These are phyloP conservation scores for Poeciliopsis prolifica DNA, from an alignment of 2,113 vertebrate genomes.

Conservation along the genomic window DNA sequence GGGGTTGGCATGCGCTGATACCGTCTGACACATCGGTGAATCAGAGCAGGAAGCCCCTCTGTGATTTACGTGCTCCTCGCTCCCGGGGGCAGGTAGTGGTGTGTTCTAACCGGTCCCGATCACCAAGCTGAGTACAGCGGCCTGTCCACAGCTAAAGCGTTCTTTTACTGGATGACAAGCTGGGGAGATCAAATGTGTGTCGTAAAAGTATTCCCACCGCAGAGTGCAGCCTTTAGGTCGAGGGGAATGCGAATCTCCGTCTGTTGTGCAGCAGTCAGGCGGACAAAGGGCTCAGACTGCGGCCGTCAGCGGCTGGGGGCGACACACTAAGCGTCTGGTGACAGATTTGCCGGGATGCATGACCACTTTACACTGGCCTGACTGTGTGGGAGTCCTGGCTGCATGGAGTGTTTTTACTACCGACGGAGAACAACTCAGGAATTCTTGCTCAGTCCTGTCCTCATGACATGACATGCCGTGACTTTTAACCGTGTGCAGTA, in stretches of 20 bases:
- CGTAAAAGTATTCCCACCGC: slow-evolving; percentile 39
- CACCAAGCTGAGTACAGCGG: slow-evolving; percentile 21
- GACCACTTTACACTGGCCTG: slow-evolving; percentile 73
- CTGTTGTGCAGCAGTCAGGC: slow-evolving; percentile 54
- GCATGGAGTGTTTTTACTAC: slow-evolving; percentile 76
- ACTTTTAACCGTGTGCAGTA: slow-evolving; percentile 54
- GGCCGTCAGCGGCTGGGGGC: slow-evolving; percentile 72
- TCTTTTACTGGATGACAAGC: slow-evolving; percentile 65
- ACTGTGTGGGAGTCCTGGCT: slow-evolving; percentile 51
- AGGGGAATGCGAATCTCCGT: slow-evolving; percentile 66
- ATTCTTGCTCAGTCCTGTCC: slow-evolving; percentile 72
- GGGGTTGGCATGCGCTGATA: slow-evolving; percentile 80
- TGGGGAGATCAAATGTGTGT: slow-evolving; percentile 49
- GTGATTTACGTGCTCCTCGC: slow-evolving; percentile 50
- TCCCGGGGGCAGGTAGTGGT: slow-evolving; percentile 28
- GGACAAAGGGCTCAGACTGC: slow-evolving; percentile 68
- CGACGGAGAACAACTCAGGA: slow-evolving; percentile 73
- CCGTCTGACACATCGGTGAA: slow-evolving; percentile 64
- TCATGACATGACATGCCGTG: slow-evolving; percentile 70
- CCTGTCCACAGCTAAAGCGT: slow-evolving; percentile 48
- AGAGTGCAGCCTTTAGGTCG: slow-evolving; percentile 47
- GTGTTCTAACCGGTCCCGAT: background rate
- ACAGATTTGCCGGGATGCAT: slow-evolving; percentile 77
- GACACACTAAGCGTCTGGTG: slow-evolving; percentile 73
- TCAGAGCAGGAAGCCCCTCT: slow-evolving; percentile 41